Conservation (phyloP, 2,113 vertebrate genomes). For the Isichthys henryi region DNA sequence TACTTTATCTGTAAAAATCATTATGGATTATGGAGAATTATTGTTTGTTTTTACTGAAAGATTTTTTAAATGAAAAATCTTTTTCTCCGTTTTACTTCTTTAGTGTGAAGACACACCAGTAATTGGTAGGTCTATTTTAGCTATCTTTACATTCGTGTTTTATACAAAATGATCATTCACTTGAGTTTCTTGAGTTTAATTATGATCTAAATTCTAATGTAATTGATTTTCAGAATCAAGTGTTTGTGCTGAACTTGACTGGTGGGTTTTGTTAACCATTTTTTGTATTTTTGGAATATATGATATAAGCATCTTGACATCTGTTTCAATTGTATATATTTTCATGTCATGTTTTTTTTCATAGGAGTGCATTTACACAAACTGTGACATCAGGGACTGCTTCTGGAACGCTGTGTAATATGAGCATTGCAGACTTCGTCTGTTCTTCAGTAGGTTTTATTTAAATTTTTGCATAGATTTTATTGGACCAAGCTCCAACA, state of each 20-base stretch:
- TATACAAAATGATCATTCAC: not conserved
- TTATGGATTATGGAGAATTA: not conserved
- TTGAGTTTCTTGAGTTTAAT: not conserved
- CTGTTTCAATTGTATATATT: not conserved
- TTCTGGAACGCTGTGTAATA: constrained; percentile 22
- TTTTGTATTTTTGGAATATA: not conserved
- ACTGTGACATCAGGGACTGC: not conserved
- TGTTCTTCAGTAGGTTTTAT: constrained; percentile 38
- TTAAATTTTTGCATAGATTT: not conserved
- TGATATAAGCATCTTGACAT: not conserved
- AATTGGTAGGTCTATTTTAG: constrained; percentile 32
- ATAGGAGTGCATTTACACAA: not conserved
- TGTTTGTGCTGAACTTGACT: constrained; percentile 24
- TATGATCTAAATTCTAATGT: not conserved
- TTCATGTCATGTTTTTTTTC: not conserved
- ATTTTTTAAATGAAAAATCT: not conserved
- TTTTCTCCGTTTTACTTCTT: constrained; percentile 8
- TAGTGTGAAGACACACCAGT: constrained; percentile 37
- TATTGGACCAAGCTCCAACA: not conserved
- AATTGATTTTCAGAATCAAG: constrained; percentile 11
- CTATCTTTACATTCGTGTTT: not conserved
- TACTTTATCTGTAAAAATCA: not conserved
- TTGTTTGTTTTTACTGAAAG: not conserved
- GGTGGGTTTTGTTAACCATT: constrained; percentile 21
- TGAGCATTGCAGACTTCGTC: constrained; percentile 30